Base-by-base conservation (phyloP, 1,140 invertebrate genomes). In the Drosophila kepulauana region DNA sequence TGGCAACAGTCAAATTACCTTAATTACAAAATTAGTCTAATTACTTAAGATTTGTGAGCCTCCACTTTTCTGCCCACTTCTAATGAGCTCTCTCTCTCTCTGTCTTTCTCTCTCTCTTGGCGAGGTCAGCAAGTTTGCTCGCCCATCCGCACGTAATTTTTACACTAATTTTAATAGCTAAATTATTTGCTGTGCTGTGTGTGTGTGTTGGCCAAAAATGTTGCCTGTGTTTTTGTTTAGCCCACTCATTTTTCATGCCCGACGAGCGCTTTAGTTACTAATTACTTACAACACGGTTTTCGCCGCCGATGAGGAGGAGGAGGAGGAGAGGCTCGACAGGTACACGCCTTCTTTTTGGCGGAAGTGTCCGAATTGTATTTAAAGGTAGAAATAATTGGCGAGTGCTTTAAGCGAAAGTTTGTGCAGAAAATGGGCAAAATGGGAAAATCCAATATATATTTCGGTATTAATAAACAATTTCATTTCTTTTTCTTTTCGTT, bases 11-110 rank as follows among this genome's bases (percentile, higher is more conserved):
- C 71, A 78, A 81, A 81, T 79, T 75, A 79, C 67, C 71, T 78
- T 82, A 82, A 82, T 82, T 80, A 80, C 67, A 68, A 81, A 81
- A 81, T 81, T 81, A 81, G 79, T 79, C 77, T 76, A 81, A 81
- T 81, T 79, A 79, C 72, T 79, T 75, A 76, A 75, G 76, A 79
- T 81, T 79, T 79, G 67, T 62, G 54, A 10, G 41, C 7, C 25
- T 25, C 5, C 13, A 8, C 46, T 33, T 33, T 7, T 20, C n/a
- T 11, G 7, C 30, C 35, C 15, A 25, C 35, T 52, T 20, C 15
- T 45, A 58, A 28, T 58, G 49, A 52, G 30, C 7, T 30, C 56
- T 33, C 1, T 38, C 20, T 41, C 54, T 20, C 20, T 13, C 6
- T 25, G 16, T 16, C 16, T 16, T 16, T 30, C 11, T 28, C 43